These are phyloP conservation scores for Sapajus apella DNA, from an alignment of 2,113 vertebrate genomes.

Conservation along the genomic window DNA sequence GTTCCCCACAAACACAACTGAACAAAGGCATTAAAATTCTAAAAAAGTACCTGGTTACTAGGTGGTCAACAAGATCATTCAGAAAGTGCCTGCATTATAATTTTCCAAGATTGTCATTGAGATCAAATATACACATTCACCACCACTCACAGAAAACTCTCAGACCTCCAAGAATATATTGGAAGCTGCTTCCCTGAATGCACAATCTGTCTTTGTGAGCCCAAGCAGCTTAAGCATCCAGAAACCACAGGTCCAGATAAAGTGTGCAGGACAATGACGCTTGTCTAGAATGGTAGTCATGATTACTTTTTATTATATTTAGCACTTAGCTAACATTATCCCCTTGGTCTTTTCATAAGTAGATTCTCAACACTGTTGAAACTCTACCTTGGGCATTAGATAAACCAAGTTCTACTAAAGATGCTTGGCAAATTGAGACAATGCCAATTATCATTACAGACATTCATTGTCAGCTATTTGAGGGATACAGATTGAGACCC, in stretches of 20 bases:
- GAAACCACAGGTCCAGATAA: background rate
- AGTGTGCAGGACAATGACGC: accelerated
- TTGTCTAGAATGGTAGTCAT: background rate
- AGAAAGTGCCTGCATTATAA: background rate
- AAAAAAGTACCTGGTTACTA: background rate
- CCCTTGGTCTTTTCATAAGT: background rate
- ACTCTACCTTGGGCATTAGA: background rate
- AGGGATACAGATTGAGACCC: background rate
- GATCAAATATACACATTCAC: background rate
- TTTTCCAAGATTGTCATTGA: background rate
- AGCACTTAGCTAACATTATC: background rate
- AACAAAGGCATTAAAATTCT: background rate
- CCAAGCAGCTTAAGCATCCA: background rate
- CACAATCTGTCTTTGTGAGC: background rate
- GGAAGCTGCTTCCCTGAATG: background rate
- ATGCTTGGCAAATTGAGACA: background rate
- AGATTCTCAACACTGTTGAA: background rate
- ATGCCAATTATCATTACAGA: background rate
- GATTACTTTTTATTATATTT: background rate
- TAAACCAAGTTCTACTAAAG: background rate
- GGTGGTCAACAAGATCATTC: background rate
- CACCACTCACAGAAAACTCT: background rate
- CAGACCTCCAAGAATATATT: background rate
- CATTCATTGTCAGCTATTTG: background rate
- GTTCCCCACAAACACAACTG: background rate